Evolutionary conservation across 2,797 vertebrate species (phyloP), one percentile per base, ranked within the genome.

Genomic region (Acanthurus leucopareius): DNA sequence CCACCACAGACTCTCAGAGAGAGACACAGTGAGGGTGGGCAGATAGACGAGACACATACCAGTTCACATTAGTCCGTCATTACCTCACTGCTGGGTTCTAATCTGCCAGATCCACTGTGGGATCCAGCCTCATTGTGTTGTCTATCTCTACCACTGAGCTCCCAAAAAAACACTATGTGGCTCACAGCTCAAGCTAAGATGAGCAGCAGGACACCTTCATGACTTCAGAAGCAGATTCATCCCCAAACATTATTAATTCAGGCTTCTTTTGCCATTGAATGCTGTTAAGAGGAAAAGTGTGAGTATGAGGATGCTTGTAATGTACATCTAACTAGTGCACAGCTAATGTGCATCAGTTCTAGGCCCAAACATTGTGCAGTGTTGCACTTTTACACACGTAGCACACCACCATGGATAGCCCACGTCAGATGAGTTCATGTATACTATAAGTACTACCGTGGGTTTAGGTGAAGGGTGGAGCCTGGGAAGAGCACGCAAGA

Each of bases 1-100:
- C 62, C 73, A 58, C 48, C 68, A 19, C 54, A 0, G 28, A 22
- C 42, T 63, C 63, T 53, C 81, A 35, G 67, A 38, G 65, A 15
- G 78, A 86, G 78, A 67, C 83, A 44, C 73, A 53, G 57, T n/a
- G 79, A 85, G 58, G 76, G 48, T 52, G 78, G 73, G 70, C 59
- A 38, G 51, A 67, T 15, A 48, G 71, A 87, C 61, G 32, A 69
- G 52, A 78, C 63, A 9, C 80, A 71, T 10, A 69, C 83, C 42
- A 76, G 60, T 72, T 86, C 76, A 51, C 53, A 51, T 85, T 69
- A 79, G 38, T 69, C 57, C 35, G 5, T 73, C 75, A 62, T 78
- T 65, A 69, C 64, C 58, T 79, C 64, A 59, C 70, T 40, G 75
- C 84, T 67, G 67, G 0, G 17, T 49, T 65, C 60, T 69, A 62